Conservation (phyloP, 2,888 invertebrate species). For the Parapristionchus giblindavisi region DNA sequence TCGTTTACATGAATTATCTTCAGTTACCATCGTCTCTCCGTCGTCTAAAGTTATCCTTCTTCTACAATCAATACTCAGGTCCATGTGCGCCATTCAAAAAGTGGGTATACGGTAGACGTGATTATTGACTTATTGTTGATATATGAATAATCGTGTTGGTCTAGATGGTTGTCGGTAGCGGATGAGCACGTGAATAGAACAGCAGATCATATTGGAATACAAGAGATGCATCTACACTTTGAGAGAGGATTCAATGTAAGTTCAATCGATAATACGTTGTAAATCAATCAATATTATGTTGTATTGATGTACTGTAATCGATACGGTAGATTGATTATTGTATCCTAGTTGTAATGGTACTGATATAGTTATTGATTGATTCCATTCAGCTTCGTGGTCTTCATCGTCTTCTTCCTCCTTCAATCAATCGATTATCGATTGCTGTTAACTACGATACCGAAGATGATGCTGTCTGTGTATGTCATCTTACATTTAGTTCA, state of each 20-base stretch:
- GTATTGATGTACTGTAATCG: not conserved
- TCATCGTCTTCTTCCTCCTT: not conserved
- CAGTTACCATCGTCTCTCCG: conserved; percentile 27
- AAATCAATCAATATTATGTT: not conserved
- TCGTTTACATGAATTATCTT: not conserved
- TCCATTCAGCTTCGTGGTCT: conserved; percentile 31
- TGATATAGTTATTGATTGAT: not conserved
- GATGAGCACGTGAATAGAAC: not conserved
- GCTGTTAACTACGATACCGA: conserved; percentile 24
- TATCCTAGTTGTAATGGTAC: too few species aligned
- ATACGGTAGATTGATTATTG: not conserved
- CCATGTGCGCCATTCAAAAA: conserved; percentile 22
- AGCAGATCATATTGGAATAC: conserved; percentile 23
- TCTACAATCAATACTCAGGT: conserved; percentile 9
- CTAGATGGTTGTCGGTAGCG: conserved; percentile 3
- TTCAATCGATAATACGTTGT: not conserved
- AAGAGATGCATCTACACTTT: conserved; percentile 37
- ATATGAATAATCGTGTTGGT: too few species aligned
- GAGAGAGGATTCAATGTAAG: conserved; percentile 32
- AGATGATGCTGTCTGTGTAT: conserved; percentile 22
- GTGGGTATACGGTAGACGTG: not conserved
- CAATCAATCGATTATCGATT: conserved; percentile 16
- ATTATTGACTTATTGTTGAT: too few species aligned
- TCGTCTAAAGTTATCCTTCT: conserved; percentile 23
- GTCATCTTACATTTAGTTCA: conserved; percentile 1